A percentile compares a stretch with the other conserved stretches of the same genome.
Evolutionary conservation across 2,888 invertebrate species (phyloP).

Genomic region (Rhogogaster chlorosoma): DNA sequence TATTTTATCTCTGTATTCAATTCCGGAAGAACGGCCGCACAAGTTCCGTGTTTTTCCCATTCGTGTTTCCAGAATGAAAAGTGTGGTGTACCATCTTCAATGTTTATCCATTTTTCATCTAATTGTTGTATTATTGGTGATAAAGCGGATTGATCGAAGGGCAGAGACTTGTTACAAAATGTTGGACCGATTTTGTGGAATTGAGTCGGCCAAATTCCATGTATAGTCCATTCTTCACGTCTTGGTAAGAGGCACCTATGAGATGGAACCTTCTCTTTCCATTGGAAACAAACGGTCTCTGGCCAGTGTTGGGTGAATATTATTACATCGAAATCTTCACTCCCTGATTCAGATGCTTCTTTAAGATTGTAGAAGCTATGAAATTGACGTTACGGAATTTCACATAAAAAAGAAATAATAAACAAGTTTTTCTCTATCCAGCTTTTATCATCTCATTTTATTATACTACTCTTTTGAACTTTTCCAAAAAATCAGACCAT

Average conservation of each 20-base stretch:
- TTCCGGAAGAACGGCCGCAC: constrained; percentile 81
- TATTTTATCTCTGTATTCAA: constrained; percentile 85
- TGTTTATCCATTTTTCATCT: constrained; percentile 85
- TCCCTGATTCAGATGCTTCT: neutral
- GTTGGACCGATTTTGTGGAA: constrained; percentile 83
- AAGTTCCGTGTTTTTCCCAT: constrained; percentile 92
- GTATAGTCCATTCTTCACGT: constrained; percentile 86
- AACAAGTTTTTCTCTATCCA: neutral
- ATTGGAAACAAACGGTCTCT: constrained; percentile 84
- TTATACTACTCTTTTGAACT: too few relatives aligned
- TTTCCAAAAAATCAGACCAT: too few relatives aligned
- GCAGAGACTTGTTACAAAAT: constrained; percentile 85
- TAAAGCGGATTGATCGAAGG: constrained; percentile 83
- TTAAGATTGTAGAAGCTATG: neutral
- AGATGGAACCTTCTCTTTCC: constrained; percentile 82
- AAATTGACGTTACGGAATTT: neutral
- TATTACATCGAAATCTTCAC: constrained; percentile 85
- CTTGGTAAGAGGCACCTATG: constrained; percentile 85
- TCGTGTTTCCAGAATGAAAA: constrained; percentile 89
- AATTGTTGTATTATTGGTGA: constrained; percentile 81
- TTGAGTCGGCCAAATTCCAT: constrained; percentile 92
- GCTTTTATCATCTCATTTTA: too few relatives aligned
- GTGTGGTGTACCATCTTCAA: constrained; percentile 81
- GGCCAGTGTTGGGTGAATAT: constrained; percentile 93
- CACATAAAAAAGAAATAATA: neutral